Percentiles rank a stretch among this genome's conserved stretches.
phyloP scores from a whole-genome alignment of 2,888 invertebrate species.

The Allacma fusca region DNA sequence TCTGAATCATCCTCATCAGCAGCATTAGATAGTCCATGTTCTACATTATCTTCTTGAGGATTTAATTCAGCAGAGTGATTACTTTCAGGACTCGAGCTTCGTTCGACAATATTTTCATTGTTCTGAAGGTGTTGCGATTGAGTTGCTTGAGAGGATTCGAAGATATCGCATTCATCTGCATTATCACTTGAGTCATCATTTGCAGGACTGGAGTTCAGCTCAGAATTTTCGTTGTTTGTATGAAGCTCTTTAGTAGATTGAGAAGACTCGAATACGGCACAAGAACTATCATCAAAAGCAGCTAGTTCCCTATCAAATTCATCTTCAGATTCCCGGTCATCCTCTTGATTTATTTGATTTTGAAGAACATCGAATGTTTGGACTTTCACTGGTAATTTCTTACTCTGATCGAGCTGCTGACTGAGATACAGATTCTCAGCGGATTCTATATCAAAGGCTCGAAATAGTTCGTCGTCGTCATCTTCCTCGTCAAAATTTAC shows the following conservation, averaged over 20 bases:
- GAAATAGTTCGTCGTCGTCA: conserved; percentile 29
- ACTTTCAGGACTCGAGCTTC: too few species aligned
- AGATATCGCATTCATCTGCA: too few species aligned
- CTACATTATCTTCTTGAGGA: not conserved
- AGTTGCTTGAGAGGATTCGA: too few species aligned
- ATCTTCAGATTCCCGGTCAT: not conserved
- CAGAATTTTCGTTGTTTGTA: not conserved
- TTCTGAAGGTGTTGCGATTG: too few species aligned
- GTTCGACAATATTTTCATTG: too few species aligned
- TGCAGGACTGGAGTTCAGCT: not conserved
- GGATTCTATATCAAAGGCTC: not conserved
- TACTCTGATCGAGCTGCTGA: not conserved
- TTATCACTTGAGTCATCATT: not conserved
- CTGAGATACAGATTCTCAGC: not conserved
- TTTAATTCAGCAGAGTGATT: not conserved
- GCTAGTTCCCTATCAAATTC: conserved; percentile 11
- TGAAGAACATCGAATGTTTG: not conserved
- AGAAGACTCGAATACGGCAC: not conserved
- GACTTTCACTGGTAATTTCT: not conserved
- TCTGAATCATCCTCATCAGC: not conserved
- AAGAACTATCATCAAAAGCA: not conserved
- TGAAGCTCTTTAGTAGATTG: not conserved
- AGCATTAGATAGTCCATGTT: not conserved
- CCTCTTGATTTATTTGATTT: not conserved
- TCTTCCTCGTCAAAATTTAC: conserved; percentile 31